Percentiles rank a stretch among this genome's conserved stretches.
phyloP scores from a whole-genome alignment of 2,797 vertebrate genomes.

The Lateolabrax maculatus region DNA sequence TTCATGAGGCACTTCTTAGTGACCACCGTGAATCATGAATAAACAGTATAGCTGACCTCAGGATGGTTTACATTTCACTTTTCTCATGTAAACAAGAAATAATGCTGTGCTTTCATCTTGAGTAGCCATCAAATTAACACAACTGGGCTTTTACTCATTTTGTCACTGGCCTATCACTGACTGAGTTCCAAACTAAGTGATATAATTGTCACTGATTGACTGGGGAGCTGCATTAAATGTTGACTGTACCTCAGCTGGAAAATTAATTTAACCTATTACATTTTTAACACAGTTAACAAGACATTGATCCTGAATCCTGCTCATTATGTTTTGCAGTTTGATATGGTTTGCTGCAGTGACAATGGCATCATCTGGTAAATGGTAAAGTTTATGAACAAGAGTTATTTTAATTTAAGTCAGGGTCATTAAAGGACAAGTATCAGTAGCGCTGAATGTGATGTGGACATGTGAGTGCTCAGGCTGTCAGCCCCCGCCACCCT shows the following conservation, averaged over 20 bases:
- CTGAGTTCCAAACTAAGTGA: not conserved
- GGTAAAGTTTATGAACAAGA: not conserved
- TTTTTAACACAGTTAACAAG: constrained; percentile 11
- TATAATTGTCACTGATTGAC: not conserved
- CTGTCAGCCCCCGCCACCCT: constrained; percentile 36
- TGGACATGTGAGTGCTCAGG: constrained; percentile 23
- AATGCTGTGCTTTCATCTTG: not conserved
- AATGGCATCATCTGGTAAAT: not conserved
- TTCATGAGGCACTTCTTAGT: not conserved
- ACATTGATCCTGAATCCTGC: constrained; percentile 10
- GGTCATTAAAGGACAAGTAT: constrained; percentile 22
- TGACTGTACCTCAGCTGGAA: constrained; percentile 1
- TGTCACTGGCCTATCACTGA: not conserved
- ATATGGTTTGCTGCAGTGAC: not conserved
- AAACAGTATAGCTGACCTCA: not conserved
- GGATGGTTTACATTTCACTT: not conserved
- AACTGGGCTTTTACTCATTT: not conserved
- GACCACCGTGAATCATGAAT: not conserved
- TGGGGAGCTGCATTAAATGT: not conserved
- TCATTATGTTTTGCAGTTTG: not conserved
- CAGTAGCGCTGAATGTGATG: constrained; percentile 13
- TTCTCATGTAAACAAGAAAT: not conserved
- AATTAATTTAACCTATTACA: not conserved
- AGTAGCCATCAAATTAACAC: not conserved
- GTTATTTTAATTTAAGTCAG: constrained; percentile 5